A percentile compares a stretch with the other conserved stretches of the same genome.
Conservation (phyloP, 35 echinoderm and acorn worm genomes). For the Chiridota heheva region DNA sequence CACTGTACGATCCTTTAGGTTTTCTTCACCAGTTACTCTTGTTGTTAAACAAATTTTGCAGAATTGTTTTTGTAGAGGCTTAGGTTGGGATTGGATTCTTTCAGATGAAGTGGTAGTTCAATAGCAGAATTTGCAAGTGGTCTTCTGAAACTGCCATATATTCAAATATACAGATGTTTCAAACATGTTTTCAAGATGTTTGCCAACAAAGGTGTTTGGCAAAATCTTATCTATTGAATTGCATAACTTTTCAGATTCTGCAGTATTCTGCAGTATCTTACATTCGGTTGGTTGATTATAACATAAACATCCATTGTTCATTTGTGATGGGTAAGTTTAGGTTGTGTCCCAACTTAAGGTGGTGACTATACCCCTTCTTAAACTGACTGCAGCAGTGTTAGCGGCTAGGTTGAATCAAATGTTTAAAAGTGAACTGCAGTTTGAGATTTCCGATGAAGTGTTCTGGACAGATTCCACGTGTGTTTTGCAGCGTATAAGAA, state of each 20-base stretch:
- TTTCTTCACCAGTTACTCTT: conserved; percentile 45
- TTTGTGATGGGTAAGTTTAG: conserved; percentile 6
- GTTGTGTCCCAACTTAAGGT: background rate
- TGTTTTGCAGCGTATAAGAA: too few relatives aligned
- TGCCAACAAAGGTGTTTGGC: too few relatives aligned
- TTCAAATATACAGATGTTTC: conserved; percentile 18
- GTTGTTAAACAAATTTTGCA: conserved; percentile 53
- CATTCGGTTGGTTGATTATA: too few relatives aligned
- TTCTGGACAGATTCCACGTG: too few relatives aligned
- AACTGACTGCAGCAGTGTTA: too few relatives aligned
- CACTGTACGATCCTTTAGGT: conserved; percentile 71
- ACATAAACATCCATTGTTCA: conserved; percentile 1
- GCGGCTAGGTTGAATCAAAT: too few relatives aligned
- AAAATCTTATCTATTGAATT: background rate
- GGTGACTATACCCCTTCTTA: too few relatives aligned
- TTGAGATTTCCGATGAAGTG: too few relatives aligned
- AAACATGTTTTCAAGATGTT: too few relatives aligned
- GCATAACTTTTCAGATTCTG: conserved; percentile 4
- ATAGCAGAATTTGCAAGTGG: background rate
- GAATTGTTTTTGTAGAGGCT: conserved; percentile 14
- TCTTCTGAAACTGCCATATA: too few relatives aligned
- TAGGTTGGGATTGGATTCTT: conserved; percentile 54
- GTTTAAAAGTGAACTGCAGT: background rate
- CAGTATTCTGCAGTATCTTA: background rate
- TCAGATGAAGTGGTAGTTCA: background rate